Conservation (phyloP, 2,797 vertebrate genomes). For the Schizopygopsis pylzovi region DNA sequence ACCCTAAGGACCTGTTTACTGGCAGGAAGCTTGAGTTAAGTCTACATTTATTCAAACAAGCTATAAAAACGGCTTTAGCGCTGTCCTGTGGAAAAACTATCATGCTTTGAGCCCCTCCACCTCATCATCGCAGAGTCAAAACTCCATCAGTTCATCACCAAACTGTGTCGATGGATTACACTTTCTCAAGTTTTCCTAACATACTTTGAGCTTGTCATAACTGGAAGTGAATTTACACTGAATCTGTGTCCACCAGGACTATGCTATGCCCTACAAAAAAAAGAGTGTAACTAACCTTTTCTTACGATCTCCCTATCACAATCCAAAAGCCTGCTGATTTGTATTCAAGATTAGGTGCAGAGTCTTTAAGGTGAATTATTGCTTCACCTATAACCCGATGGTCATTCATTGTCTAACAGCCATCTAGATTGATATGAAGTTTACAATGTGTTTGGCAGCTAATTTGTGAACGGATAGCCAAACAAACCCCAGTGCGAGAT, state of each 20-base stretch:
- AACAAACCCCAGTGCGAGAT: constrained; percentile 17
- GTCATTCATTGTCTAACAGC: constrained; percentile 40
- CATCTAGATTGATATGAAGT: constrained; percentile 40
- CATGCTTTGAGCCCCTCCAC: constrained; percentile 5
- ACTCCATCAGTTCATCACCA: constrained; percentile 51
- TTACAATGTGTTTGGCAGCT: constrained; percentile 31
- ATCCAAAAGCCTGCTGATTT: constrained; percentile 47
- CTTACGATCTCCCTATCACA: neutral
- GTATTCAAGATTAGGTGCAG: constrained; percentile 45
- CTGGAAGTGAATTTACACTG: constrained; percentile 51
- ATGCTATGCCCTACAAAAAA: constrained; percentile 25
- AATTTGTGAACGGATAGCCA: constrained; percentile 46
- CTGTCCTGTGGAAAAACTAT: constrained; percentile 11
- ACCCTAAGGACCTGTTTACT: constrained; percentile 29
- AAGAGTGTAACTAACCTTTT: constrained; percentile 8
- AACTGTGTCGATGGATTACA: constrained; percentile 29
- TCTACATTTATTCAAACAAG: constrained; percentile 32
- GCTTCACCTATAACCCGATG: constrained; percentile 37
- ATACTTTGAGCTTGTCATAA: constrained; percentile 51
- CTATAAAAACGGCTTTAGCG: neutral
- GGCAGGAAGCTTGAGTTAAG: neutral
- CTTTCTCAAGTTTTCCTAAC: constrained; percentile 41
- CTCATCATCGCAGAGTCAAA: constrained; percentile 41
- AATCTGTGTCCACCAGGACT: constrained; percentile 38
- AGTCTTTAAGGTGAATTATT: constrained; percentile 38